Percentiles rank a stretch among this genome's conserved stretches.
phyloP scores from a whole-genome alignment of 1,140 invertebrate species.

The Aphelenchoides fujianensis region DNA sequence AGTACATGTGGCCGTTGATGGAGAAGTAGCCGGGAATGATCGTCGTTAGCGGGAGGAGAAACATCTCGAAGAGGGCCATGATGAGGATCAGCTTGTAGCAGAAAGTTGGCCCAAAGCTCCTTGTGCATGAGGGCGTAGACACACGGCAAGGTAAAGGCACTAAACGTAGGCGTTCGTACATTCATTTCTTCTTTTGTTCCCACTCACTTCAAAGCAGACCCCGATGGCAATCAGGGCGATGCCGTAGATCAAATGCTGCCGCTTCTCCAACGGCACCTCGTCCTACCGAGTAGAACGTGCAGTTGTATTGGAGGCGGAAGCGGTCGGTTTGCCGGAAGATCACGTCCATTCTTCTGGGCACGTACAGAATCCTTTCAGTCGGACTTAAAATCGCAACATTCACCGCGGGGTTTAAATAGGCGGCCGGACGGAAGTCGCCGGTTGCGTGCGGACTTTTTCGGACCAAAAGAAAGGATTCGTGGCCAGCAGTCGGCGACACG shows the following conservation, averaged over 20 bases:
- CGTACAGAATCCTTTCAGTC: background rate
- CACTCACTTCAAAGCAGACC: background rate
- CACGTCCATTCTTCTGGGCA: slow-evolving; percentile 24
- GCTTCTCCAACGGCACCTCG: slow-evolving; percentile 29
- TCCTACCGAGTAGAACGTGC: slow-evolving; percentile 30
- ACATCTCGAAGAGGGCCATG: slow-evolving; percentile 6
- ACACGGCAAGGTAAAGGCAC: background rate
- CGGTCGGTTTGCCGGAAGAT: slow-evolving; percentile 33
- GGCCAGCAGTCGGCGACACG: no score
- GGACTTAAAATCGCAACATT: background rate
- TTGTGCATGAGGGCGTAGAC: background rate
- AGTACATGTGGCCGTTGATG: background rate
- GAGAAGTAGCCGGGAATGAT: background rate
- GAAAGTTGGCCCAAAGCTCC: background rate
- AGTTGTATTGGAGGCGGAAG: slow-evolving; percentile 28
- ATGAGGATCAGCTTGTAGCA: slow-evolving; percentile 9
- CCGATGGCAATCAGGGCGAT: background rate
- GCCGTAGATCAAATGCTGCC: slow-evolving; percentile 21
- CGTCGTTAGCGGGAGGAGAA: background rate
- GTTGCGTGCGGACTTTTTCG: background rate
- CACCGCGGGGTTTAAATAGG: background rate
- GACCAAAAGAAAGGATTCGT: no score
- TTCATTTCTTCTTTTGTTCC: background rate
- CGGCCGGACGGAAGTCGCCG: background rate
- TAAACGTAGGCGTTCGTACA: background rate